Percentiles rank a stretch among this genome's conserved stretches.
Conservation (phyloP, 2,888 invertebrate species). For the Caenorhabditis angaria region DNA sequence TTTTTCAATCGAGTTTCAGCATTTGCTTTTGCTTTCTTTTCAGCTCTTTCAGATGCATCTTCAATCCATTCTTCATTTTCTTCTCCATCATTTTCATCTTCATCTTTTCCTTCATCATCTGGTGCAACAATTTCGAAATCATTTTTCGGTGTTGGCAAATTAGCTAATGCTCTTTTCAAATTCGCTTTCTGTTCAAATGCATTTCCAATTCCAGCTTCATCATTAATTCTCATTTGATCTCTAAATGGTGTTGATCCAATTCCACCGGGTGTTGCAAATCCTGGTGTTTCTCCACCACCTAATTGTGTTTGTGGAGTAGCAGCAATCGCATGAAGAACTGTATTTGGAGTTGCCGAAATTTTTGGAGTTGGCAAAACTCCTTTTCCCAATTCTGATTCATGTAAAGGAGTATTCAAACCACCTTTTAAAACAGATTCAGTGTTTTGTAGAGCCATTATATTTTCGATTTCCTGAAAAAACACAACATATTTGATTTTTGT, state of each 20-base stretch:
- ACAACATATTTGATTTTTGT: too few species aligned
- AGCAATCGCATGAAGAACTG: constrained; percentile 80
- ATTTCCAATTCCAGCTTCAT: constrained; percentile 79
- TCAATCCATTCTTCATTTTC: constrained; percentile 63
- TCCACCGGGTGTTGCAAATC: constrained; percentile 65
- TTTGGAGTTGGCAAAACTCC: constrained; percentile 58
- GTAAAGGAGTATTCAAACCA: constrained; percentile 91
- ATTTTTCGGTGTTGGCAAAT: constrained; percentile 89
- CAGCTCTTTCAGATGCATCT: constrained; percentile 69
- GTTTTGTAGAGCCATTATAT: constrained; percentile 96
- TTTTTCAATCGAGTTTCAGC: constrained; percentile 68
- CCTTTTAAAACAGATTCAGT: constrained; percentile 96
- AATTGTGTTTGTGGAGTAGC: constrained; percentile 62
- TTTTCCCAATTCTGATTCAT: constrained; percentile 84
- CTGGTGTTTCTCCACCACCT: constrained; percentile 42
- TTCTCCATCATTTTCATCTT: constrained; percentile 56
- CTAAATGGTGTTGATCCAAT: constrained; percentile 81
- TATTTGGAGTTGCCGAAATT: constrained; percentile 82
- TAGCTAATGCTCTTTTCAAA: constrained; percentile 82
- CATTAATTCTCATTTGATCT: constrained; percentile 93
- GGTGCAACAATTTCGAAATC: constrained; percentile 98
- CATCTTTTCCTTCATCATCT: constrained; percentile 79
- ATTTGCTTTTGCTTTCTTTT: constrained; percentile 71
- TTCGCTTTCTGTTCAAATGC: constrained; percentile 73
- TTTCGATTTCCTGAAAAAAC: constrained; percentile 89